Evolutionary conservation across 2,888 invertebrate species (phyloP), one percentile per base, ranked within the genome.

Genomic region (Octodonta nipae): DNA sequence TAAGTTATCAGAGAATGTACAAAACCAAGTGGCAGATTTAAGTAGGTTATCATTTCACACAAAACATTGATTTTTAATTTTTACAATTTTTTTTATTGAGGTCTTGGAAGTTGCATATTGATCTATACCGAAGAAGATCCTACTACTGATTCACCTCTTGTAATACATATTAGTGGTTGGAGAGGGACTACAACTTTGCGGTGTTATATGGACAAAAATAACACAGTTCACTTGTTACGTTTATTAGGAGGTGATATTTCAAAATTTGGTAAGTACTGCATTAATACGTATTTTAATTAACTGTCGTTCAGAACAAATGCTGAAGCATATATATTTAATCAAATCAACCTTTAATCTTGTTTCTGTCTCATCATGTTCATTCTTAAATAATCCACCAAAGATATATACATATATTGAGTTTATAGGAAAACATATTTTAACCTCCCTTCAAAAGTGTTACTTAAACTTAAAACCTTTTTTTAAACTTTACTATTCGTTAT

Each of bases 141-240:
- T 24, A 55, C 56, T 4, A 70, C 70, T 31, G 49, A 55, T 17
- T 60, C 55, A 1, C 49, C 54, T 3, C 65, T 76, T 29, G 62
- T 70, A 3, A 64, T 89, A 29, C 71, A 73, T 20, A 63, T 88
- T 37, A 87, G 86, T 28, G 93, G 92, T 0, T 95, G 95, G 93
- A 75, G 86, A 39, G 93, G 93, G 3, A 82, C 78, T 7, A 75
- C 76, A 37, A 86, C 89, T 0, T 65, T 92, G 12, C 69, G 91
- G 10, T 88, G 88, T 0, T 95, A 93, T 63, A 83, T 92, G 16
- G 78, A 87, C 13, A 70, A 76, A 15, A 73, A 79, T 34, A 89
- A 88, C 55, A 77, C 88, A 1, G 72, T 88, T 12, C 95, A 95
- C 61, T 84, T 84, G 49, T 63, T 95, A 28, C 63, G 92, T 6